Evolutionary conservation across 1,140 invertebrate genomes (phyloP).

Genomic region (Onthophagus taurus): DNA sequence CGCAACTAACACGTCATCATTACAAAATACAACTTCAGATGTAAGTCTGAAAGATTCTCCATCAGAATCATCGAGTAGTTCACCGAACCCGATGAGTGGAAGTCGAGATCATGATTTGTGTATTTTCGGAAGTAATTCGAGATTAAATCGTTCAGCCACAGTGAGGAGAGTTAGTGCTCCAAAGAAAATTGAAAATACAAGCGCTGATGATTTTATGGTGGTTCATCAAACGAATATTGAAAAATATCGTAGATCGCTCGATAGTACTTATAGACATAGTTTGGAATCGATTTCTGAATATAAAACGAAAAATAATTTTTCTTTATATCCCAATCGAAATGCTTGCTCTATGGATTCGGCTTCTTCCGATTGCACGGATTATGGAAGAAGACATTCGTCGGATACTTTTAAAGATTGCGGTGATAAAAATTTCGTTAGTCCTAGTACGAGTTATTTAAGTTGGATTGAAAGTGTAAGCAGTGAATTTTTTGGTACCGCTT

Average conservation of each 20-base stretch:
- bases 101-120: too few species aligned
- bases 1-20: too few species aligned
- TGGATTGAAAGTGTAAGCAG: conserved; percentile 36
- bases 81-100: conserved; percentile 20
- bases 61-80: conserved; percentile 30
- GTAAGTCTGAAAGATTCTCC: conserved; percentile 24
- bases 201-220: conserved; percentile 2
- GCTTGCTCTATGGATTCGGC: conserved; percentile 22
- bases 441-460: conserved; percentile 31
- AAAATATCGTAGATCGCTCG: conserved; percentile 26
- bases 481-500: conserved; percentile 23
- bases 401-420: conserved; percentile 7
- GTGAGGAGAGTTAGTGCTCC: conserved; percentile 18
- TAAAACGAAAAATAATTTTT: conserved; percentile 28
- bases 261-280: conserved; percentile 31
- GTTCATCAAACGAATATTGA: conserved; percentile 8
- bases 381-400: conserved; percentile 16
- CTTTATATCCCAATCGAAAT: conserved; percentile 20
- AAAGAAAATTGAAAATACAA: conserved; percentile 11
- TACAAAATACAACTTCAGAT: too few species aligned
- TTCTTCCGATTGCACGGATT: conserved; percentile 31
- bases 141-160: conserved; percentile 27
- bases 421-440: conserved; percentile 22
- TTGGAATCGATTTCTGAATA: conserved; percentile 36
- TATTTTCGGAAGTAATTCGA: conserved; percentile 18